phyloP scores from a whole-genome alignment of 2,888 invertebrate genomes.

The Pheosia gnoma region DNA sequence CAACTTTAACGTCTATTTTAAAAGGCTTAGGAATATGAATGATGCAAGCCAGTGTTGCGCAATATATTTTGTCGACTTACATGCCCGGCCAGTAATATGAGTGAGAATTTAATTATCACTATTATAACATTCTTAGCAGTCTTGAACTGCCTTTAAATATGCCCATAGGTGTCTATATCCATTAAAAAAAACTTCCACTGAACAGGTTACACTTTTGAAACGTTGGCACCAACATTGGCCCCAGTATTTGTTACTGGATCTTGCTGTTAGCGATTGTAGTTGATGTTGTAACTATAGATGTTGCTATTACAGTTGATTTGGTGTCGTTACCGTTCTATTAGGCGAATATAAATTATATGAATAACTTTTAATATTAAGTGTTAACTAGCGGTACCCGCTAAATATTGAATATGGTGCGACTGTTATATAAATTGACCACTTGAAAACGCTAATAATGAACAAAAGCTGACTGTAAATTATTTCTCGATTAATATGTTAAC shows the following conservation, averaged over 20 bases:
- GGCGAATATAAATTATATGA: too few species aligned
- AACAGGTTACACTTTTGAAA: background rate
- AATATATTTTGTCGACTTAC: background rate
- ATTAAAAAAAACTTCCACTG: background rate
- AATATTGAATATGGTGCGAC: too few species aligned
- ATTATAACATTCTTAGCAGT: background rate
- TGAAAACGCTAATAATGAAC: too few species aligned
- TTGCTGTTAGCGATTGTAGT: slow-evolving; percentile 21
- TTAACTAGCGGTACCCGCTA: too few species aligned
- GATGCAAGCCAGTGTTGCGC: background rate
- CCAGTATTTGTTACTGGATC: slow-evolving; percentile 18
- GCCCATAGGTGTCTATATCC: too few species aligned
- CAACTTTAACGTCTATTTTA: background rate
- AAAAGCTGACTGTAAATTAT: too few species aligned
- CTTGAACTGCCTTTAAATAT: too few species aligned
- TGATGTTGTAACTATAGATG: slow-evolving; percentile 30
- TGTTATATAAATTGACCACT: too few species aligned
- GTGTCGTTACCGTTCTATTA: slow-evolving; percentile 7
- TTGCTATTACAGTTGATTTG: slow-evolving; percentile 13
- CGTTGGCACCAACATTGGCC: slow-evolving; percentile 17
- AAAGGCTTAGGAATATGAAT: background rate
- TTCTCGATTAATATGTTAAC: too few species aligned
- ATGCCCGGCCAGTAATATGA: background rate
- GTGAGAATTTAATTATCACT: background rate
- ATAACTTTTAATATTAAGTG: too few species aligned